A percentile compares a stretch with the other conserved stretches of the same genome.
These are phyloP conservation scores for Centropus unirufus DNA, from an alignment of 2,113 vertebrate genomes.

Conservation along the genomic window DNA sequence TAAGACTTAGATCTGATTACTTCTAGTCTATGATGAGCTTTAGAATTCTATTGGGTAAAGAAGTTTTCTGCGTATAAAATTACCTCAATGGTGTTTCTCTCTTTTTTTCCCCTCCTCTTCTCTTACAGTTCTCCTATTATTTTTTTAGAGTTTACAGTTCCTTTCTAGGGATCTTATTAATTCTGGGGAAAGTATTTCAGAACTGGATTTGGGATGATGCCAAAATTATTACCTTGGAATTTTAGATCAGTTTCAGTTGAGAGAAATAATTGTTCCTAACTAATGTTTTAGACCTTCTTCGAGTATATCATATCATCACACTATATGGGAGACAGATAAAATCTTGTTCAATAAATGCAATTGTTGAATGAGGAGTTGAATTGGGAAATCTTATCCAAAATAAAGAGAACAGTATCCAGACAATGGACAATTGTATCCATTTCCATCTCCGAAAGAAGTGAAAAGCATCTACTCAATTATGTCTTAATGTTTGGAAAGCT, in stretches of 20 bases:
- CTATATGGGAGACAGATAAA: background rate
- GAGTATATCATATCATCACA: background rate
- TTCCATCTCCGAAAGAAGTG: background rate
- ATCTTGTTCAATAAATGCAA: background rate
- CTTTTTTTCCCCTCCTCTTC: rapidly evolving
- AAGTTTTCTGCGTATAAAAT: background rate
- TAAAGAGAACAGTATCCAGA: background rate
- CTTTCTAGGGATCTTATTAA: background rate
- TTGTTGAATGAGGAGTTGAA: background rate
- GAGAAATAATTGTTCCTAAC: background rate
- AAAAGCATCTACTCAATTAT: background rate
- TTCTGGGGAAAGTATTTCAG: background rate
- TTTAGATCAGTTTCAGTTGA: background rate
- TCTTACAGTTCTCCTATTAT: background rate
- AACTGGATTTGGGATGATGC: background rate
- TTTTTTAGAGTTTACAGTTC: background rate
- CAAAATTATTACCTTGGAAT: background rate
- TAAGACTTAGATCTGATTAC: background rate
- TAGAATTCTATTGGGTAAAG: background rate
- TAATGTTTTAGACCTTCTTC: background rate
- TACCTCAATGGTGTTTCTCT: background rate
- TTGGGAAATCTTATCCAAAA: background rate
- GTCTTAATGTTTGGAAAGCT: background rate
- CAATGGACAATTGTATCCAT: background rate
- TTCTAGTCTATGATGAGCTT: background rate